Base-by-base conservation (phyloP, 2,797 vertebrate species). In the Alcedo quadribrachys region DNA sequence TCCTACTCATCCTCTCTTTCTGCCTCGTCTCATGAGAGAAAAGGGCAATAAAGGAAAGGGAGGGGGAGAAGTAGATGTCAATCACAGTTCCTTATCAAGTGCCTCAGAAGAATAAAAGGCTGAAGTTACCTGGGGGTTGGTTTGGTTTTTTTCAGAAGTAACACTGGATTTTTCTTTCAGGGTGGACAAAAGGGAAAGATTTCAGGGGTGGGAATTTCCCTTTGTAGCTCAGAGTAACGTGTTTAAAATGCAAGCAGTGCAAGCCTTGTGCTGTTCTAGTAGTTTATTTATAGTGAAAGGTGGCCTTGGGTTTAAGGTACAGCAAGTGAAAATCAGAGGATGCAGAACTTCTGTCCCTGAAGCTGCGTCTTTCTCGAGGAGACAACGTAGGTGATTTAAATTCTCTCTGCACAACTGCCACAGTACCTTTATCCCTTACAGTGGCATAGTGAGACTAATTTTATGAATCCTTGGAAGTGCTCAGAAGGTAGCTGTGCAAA, bases 401-500 rank as follows among this genome's bases (percentile, higher is more conserved):
- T 61, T 88, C 70, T 87, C 11, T 66, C 74, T 86, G 30, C 61
- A 83, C 54, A 89, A n/a, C 54, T 75, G 46, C 62, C 46, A 43
- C 40, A 50, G 79, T 71, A 25, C 42, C 4, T 43, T 81, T 88
- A 45, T 86, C 88, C 43, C 60, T 77, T 89, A 55, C 63, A 75
- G 32, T 81, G 43, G n/a, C 16, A 42, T 53, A 61, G 62, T 70
- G 77, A 93, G 60, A 50, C 48, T 87, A 79, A 86, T 95, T 87
- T 81, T 77, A 73, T 73, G 91, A 90, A 79, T 79, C 15, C 27
- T 84, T 67, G 79, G 37, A 89, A 81, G 63, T 86, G 28, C 61
- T 87, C 57, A 50, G 69, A 84, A 82, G 40, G 48, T 90, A 74
- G 42, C 33, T 14, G 8, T 84, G 63, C 20, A 66, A 83, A 91